Conservation (phyloP, 2,888 invertebrate species). For the Caenorhabditis afra region DNA sequence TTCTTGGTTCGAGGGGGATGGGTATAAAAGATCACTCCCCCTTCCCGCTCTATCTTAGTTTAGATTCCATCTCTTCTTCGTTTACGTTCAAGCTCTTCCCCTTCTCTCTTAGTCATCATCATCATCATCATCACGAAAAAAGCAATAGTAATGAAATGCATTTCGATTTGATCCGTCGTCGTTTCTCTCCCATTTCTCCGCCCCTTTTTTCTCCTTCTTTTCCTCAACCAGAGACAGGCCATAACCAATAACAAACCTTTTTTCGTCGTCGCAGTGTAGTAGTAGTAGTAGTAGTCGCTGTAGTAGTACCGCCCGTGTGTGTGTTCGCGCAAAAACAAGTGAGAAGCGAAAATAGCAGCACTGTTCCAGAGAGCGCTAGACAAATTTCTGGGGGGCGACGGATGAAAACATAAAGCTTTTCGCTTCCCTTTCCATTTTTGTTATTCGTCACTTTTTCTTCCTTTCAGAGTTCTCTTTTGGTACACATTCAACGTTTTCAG, state of each 20-base stretch:
- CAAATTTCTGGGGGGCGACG: background rate
- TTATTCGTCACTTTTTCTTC: background rate
- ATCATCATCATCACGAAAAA: too few relatives aligned
- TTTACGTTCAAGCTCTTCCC: background rate
- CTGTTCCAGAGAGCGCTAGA: conserved; percentile 49
- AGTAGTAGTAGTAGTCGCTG: conserved; percentile 10
- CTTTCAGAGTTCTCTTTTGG: background rate
- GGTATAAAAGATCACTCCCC: background rate
- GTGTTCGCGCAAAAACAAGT: background rate
- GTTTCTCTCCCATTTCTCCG: background rate
- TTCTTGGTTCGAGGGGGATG: background rate
- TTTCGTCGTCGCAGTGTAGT: too few relatives aligned
- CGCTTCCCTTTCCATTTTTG: background rate
- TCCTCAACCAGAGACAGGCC: too few relatives aligned
- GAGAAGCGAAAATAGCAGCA: conserved; percentile 27
- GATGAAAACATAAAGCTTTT: conserved; percentile 44
- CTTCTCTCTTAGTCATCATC: background rate
- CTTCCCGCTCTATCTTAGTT: background rate
- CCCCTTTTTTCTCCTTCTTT: background rate
- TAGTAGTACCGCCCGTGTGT: conserved; percentile 22
- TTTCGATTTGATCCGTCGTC: too few relatives aligned
- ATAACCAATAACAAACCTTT: conserved; percentile 28
- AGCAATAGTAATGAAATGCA: too few relatives aligned
- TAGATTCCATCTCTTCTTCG: background rate
- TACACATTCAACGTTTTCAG: background rate